Conservation (phyloP, 2,888 invertebrate genomes). For the Brachynemurus nebulosus region DNA sequence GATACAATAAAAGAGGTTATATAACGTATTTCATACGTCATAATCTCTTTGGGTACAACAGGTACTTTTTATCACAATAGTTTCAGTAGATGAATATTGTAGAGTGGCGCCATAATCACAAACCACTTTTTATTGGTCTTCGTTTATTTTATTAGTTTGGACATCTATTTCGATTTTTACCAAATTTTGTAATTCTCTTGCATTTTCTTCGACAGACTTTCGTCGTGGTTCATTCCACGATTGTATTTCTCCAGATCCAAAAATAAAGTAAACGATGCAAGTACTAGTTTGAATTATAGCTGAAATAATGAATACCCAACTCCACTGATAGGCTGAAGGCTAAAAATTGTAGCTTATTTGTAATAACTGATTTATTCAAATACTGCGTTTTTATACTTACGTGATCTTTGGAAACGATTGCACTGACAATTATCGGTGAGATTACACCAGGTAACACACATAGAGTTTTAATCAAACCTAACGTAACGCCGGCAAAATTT, state of each 20-base stretch:
- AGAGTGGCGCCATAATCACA: no score
- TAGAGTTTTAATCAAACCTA: constrained; percentile 25
- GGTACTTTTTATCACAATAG: no score
- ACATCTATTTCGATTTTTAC: no score
- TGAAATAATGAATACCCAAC: constrained; percentile 22
- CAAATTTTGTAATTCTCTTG: no score
- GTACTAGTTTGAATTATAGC: constrained; percentile 20
- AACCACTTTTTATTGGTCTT: no score
- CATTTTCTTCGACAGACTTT: no score
- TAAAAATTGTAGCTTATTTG: constrained; percentile 10
- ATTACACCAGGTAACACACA: constrained; percentile 24
- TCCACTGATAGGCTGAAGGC: constrained; percentile 20
- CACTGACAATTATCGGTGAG: constrained; percentile 21
- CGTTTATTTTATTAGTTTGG: no score
- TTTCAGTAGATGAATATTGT: no score
- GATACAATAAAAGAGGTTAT: no score
- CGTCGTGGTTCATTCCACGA: constrained; percentile 22
- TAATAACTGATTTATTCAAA: background rate
- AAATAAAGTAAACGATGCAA: constrained; percentile 20
- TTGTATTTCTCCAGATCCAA: constrained; percentile 25
- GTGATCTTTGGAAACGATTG: constrained; percentile 13
- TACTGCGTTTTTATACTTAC: constrained; percentile 12
- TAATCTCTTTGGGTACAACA: no score
- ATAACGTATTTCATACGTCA: no score
- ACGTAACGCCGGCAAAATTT: constrained; percentile 15